A percentile compares a stretch with the other conserved stretches of the same genome.
Conservation (phyloP, 2,888 invertebrate species). For the Spilarctia lutea region DNA sequence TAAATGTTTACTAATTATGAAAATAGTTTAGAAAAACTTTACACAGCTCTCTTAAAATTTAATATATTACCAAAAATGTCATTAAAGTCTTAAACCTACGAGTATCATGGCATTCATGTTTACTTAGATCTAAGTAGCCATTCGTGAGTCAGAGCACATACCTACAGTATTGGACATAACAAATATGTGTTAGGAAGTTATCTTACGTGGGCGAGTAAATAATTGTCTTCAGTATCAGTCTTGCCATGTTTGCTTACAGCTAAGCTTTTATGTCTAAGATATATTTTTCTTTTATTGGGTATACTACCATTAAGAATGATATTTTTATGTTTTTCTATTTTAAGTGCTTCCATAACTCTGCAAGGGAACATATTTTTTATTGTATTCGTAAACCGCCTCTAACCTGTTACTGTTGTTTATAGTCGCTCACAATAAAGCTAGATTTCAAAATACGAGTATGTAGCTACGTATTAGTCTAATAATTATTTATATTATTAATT, state of each 20-base stretch:
- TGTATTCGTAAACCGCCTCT: neutral
- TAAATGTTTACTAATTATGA: neutral
- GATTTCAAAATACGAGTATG: no score
- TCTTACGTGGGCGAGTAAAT: constrained; percentile 50
- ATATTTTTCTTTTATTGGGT: constrained; percentile 33
- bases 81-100: neutral
- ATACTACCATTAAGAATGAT: no score
- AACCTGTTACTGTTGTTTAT: no score
- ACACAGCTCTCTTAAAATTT: neutral
- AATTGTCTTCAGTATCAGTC: constrained; percentile 48
- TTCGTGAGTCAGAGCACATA: constrained; percentile 50
- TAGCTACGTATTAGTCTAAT: no score
- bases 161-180: constrained; percentile 42
- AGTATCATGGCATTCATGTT: constrained; percentile 14
- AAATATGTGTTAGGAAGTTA: constrained; percentile 52
- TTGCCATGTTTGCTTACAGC: constrained; percentile 47
- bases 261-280: constrained; percentile 29
- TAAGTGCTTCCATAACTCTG: neutral
- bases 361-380: neutral
- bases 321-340: neutral
- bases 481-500: no score
- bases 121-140: constrained; percentile 36
- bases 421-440: no score
- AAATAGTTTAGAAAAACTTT: neutral
- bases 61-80: no score